Percentiles rank a stretch among this genome's conserved stretches.
phyloP scores from a whole-genome alignment of 2,888 invertebrate genomes.

The Pyrochroa serraticornis region DNA sequence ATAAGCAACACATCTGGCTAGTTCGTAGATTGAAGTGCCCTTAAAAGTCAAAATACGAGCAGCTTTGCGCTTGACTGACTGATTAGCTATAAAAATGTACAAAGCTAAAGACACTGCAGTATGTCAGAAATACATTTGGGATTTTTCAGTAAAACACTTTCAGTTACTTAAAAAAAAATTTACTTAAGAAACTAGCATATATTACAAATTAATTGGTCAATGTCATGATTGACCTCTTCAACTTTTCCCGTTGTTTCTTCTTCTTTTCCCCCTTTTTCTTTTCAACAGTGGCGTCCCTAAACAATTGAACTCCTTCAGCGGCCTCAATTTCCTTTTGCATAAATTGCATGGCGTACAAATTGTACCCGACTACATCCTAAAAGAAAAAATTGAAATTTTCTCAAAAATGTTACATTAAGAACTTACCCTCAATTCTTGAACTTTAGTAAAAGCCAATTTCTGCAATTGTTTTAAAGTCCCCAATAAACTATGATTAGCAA shows the following conservation, averaged over 20 bases:
- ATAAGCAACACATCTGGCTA: no score
- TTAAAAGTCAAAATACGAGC: no score
- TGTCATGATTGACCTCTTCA: slow-evolving; percentile 66
- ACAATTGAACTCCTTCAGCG: slow-evolving; percentile 75
- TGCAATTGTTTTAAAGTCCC: slow-evolving; percentile 70
- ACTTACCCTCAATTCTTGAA: slow-evolving; percentile 68
- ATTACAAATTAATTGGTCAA: slow-evolving; percentile 29
- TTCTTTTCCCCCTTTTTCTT: slow-evolving; percentile 69
- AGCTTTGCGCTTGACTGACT: no score
- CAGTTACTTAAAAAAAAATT: not conserved
- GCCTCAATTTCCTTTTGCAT: slow-evolving; percentile 78
- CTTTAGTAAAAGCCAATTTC: slow-evolving; percentile 61
- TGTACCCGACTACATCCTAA: slow-evolving; percentile 84
- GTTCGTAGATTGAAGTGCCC: no score
- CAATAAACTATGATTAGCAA: slow-evolving; percentile 72
- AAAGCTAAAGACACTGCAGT: no score
- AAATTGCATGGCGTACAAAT: slow-evolving; percentile 80
- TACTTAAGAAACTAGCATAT: not conserved
- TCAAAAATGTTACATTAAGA: slow-evolving; percentile 33
- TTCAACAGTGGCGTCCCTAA: slow-evolving; percentile 74
- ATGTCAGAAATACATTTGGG: no score
- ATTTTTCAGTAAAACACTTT: not conserved
- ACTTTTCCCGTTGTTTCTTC: slow-evolving; percentile 65
- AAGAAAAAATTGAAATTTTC: slow-evolving; percentile 40
- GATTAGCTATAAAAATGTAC: no score